A percentile compares a stretch with the other conserved stretches of the same genome.
Conservation (phyloP, 2,888 invertebrate species). For the Selenia dentaria region DNA sequence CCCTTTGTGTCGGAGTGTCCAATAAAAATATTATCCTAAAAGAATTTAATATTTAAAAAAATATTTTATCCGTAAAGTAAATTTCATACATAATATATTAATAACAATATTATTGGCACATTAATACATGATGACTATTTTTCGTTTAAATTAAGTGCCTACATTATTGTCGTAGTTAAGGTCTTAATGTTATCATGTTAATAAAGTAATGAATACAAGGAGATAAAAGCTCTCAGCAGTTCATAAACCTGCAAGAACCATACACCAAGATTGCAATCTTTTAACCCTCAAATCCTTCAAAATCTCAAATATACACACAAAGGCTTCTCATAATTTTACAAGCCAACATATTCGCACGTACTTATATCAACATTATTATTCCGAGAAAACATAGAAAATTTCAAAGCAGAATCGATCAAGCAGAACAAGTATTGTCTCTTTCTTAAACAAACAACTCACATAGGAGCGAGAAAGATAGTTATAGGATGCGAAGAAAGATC, state of each 20-base stretch:
- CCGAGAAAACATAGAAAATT: slow-evolving; percentile 46
- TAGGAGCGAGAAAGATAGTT: slow-evolving; percentile 47
- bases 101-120: too few relatives aligned
- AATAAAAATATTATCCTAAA: too few relatives aligned
- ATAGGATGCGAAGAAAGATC: slow-evolving; percentile 47
- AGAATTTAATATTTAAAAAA: too few relatives aligned
- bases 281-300: slow-evolving; percentile 8
- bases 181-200: too few relatives aligned
- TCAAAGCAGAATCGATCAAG: slow-evolving; percentile 63
- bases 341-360: slow-evolving; percentile 22
- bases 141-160: too few relatives aligned
- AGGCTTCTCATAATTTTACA: slow-evolving; percentile 8
- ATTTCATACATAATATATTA: too few relatives aligned
- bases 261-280: slow-evolving; percentile 20
- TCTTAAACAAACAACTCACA: slow-evolving; percentile 32
- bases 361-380: slow-evolving; percentile 18
- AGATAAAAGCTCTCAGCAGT: too few relatives aligned
- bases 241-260: slow-evolving; percentile 23
- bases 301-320: slow-evolving; percentile 8
- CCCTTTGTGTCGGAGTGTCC: too few relatives aligned
- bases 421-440: slow-evolving; percentile 55
- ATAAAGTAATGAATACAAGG: too few relatives aligned
- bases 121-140: too few relatives aligned
- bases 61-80: too few relatives aligned
- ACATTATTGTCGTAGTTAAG: too few relatives aligned